Conservation (phyloP, 2,113 vertebrate genomes). For the Lepus europaeus region DNA sequence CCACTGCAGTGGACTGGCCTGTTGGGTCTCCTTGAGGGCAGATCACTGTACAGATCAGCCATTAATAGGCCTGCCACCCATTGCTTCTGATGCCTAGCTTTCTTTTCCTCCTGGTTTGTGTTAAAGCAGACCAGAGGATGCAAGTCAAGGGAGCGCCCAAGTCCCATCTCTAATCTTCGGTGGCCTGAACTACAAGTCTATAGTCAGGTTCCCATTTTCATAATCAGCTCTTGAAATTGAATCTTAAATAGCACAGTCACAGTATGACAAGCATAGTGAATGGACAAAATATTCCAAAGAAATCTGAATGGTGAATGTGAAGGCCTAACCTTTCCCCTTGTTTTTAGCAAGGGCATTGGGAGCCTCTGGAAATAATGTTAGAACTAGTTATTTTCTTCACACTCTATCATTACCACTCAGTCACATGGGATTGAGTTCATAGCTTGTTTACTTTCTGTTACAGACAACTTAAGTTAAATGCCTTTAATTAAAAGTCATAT, state of each 20-base stretch:
- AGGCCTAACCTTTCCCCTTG: not conserved
- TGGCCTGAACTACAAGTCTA: too few relatives aligned
- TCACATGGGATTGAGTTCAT: not conserved
- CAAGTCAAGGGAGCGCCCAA: too few relatives aligned
- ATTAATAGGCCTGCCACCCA: too few relatives aligned
- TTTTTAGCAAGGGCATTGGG: not conserved
- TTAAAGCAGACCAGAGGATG: too few relatives aligned
- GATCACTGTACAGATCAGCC: too few relatives aligned
- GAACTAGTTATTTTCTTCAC: conserved; percentile 21
- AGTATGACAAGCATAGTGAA: not conserved
- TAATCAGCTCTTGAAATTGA: conserved; percentile 19
- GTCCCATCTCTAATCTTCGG: too few relatives aligned
- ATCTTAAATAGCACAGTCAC: not conserved
- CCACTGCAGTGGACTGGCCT: too few relatives aligned
- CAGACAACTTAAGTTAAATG: conserved; percentile 32
- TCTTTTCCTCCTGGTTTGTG: too few relatives aligned
- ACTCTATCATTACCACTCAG: conserved; percentile 22
- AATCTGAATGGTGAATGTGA: not conserved
- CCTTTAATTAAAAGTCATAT: conserved; percentile 44
- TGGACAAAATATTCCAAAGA: not conserved
- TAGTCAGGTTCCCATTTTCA: too few relatives aligned
- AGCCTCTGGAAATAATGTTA: not conserved
- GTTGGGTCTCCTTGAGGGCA: too few relatives aligned
- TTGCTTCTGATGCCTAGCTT: too few relatives aligned
- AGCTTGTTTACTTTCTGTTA: conserved; percentile 61